Evolutionary conservation across 2,113 vertebrate species (phyloP).

Genomic region (Stomatorhinus ivindoensis): DNA sequence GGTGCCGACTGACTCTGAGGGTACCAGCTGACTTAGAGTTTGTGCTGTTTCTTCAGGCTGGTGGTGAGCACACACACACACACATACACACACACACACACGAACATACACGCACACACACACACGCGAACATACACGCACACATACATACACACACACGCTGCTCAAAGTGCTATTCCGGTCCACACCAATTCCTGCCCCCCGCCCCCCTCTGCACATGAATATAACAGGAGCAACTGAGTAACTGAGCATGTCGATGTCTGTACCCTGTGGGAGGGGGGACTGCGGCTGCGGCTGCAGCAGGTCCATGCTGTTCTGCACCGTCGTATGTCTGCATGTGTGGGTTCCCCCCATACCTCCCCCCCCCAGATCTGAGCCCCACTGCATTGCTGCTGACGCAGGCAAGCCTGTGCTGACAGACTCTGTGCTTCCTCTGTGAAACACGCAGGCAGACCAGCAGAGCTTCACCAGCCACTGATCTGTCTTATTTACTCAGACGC

Average conservation of each 20-base stretch:
- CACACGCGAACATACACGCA: no score
- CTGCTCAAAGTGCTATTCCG: neutral
- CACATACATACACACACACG: neutral
- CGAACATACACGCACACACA: no score
- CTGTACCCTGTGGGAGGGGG: neutral
- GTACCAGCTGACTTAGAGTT: neutral
- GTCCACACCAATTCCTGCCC: neutral
- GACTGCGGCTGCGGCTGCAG: neutral
- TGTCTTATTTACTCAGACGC: neutral
- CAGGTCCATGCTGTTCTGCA: neutral
- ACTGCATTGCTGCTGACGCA: slow-evolving; percentile 27
- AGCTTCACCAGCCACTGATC: neutral
- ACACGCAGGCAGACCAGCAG: neutral
- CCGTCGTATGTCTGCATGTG: neutral
- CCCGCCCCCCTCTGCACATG: neutral
- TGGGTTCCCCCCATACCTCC: neutral
- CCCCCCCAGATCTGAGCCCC: neutral
- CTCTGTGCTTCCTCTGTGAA: neutral
- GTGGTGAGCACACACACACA: neutral
- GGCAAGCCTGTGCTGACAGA: neutral
- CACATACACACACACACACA: no score
- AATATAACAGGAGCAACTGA: neutral
- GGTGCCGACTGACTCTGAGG: neutral
- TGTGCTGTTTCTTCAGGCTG: neutral
- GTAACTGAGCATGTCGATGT: neutral